phyloP scores from a whole-genome alignment of 2,888 invertebrate species.

The Barypeithes pellucidus region DNA sequence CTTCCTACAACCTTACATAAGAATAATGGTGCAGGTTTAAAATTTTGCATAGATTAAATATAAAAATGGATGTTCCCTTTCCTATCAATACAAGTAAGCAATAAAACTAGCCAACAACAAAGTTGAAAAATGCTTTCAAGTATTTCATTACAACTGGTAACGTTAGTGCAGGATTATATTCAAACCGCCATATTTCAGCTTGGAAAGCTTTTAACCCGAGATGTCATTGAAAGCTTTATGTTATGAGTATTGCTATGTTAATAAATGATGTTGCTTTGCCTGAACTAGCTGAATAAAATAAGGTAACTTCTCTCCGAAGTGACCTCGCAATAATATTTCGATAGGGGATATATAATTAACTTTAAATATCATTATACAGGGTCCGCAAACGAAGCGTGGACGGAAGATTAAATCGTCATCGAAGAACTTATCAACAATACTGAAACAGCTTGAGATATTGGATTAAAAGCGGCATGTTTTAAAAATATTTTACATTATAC shows the following conservation, averaged over 20 bases:
- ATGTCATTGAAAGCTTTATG: slow-evolving; percentile 13
- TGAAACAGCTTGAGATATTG: no score
- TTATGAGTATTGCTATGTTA: slow-evolving; percentile 19
- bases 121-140: slow-evolving; percentile 15
- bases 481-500: no score
- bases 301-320: background rate
- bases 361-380: no score
- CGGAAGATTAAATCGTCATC: no score
- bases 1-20: no score
- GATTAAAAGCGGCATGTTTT: no score
- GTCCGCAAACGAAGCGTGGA: no score
- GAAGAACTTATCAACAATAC: no score
- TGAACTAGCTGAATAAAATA: background rate
- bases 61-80: slow-evolving; percentile 1
- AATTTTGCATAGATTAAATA: background rate
- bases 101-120: slow-evolving; percentile 10
- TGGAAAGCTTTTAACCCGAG: slow-evolving; percentile 15
- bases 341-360: no score
- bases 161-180: slow-evolving; percentile 10
- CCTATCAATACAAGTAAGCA: background rate
- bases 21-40: no score
- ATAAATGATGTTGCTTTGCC: slow-evolving; percentile 8
- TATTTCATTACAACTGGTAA: slow-evolving; percentile 14
- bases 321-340: background rate
- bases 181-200: slow-evolving; percentile 10